Percentiles rank a stretch among this genome's conserved stretches.
Conservation (phyloP, 2,888 invertebrate species). For the Hirtodrosophila duncani region DNA sequence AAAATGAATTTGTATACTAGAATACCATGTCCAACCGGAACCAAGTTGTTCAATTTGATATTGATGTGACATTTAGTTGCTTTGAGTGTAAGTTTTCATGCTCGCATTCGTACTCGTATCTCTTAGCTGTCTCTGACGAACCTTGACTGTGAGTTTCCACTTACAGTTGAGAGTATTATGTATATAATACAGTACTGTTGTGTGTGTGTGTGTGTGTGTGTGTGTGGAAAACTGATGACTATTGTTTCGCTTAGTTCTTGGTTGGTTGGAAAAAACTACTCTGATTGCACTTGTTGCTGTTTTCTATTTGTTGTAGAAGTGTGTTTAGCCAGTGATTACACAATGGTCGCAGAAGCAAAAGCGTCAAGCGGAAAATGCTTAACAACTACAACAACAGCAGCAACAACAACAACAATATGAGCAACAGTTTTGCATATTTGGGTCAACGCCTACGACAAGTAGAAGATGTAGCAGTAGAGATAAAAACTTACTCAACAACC, state of each 20-base stretch:
- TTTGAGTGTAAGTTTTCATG: too few species aligned
- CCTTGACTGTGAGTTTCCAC: conserved; percentile 63
- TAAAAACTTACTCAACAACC: conserved; percentile 64
- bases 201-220: too few species aligned
- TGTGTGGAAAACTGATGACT: conserved; percentile 12
- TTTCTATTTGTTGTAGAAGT: conserved; percentile 7
- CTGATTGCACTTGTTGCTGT: conserved; percentile 57
- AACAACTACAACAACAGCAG: conserved; percentile 9
- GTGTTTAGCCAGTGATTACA: conserved; percentile 66
- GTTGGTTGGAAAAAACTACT: conserved; percentile 20
- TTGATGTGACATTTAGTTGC: too few species aligned
- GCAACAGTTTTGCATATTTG: conserved; percentile 47
- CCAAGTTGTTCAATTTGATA: too few species aligned
- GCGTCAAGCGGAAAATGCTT: conserved; percentile 45
- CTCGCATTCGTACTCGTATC: too few species aligned
- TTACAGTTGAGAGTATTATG: too few species aligned
- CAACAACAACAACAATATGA: conserved; percentile 7
- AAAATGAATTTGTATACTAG: too few species aligned
- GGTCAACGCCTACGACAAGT: conserved; percentile 68
- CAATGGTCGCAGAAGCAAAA: conserved; percentile 52
- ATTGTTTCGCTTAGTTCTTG: conserved; percentile 15
- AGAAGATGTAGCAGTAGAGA: conserved; percentile 15
- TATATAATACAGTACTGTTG: too few species aligned
- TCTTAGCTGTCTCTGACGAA: too few species aligned
- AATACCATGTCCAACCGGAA: too few species aligned